Evolutionary conservation across 2,797 vertebrate species (phyloP), one percentile per base, ranked within the genome.

Genomic region (Acipenser oxyrinchus): DNA sequence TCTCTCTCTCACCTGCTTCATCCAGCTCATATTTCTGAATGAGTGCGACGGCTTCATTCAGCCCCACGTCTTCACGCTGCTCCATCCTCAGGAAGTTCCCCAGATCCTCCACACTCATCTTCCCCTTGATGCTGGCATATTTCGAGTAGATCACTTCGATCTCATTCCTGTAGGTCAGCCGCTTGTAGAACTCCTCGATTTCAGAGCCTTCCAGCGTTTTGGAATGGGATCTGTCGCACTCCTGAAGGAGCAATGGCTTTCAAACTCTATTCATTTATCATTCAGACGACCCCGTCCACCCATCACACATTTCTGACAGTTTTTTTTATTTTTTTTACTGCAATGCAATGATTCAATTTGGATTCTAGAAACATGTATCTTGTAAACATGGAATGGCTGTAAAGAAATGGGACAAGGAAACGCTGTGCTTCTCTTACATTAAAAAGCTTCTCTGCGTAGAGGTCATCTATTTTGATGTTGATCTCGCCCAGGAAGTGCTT

Each of bases 401-500:
- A 37, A 37, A 37, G 23, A 37, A 37, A 37, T 37, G 23, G 4
- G 23, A 37, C 23, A 37, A 37, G 23, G 23, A 37, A 37, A 37
- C 23, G 23, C 23, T 37, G 23, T 37, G 23, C 23, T 37, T 37
- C 23, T 37, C 23, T 37, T 37, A 37, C 4, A 37, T 37, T 37
- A 37, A 37, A 37, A 37, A 37, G 23, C 23, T 37, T 37, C 23
- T 37, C 82, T 6, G 95, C 95, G 0, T 99, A 96, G 11, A 64
- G 73, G 69, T 98, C 93, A 0, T 89, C 82, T 0, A 94, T 87
- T 66, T 95, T 85, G 1, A 98, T 73, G 73, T 99, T 99, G 68
- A 98, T 88, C 74, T 97, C 87, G 59, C 88, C 86, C 79, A 99
- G 79, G 74, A 99, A 99, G 73, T 88, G 72, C 80, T 96, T 95